Evolutionary conservation across 1,140 invertebrate genomes (phyloP).

Genomic region (Acromyrmex echinatior): DNA sequence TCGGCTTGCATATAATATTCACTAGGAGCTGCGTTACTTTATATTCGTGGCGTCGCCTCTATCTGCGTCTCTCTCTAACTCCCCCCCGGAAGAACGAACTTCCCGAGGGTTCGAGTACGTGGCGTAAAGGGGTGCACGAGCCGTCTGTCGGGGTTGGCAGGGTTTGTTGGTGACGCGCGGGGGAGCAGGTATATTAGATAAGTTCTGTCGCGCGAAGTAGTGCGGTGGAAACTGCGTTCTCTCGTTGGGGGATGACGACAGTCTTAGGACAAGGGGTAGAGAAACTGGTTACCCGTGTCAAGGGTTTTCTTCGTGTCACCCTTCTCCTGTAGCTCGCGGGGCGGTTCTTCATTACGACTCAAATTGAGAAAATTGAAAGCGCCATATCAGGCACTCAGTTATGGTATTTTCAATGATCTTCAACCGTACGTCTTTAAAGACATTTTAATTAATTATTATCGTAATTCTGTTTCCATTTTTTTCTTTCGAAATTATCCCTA

Average conservation of each 20-base stretch:
- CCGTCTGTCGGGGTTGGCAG: conserved; percentile 50
- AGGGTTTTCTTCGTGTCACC: conserved; percentile 75
- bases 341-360: conserved; percentile 80
- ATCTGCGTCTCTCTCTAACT: conserved; percentile 49
- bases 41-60: conserved; percentile 68
- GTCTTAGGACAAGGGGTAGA: conserved; percentile 63
- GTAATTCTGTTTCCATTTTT: neutral
- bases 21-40: conserved; percentile 68
- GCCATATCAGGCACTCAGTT: conserved; percentile 41
- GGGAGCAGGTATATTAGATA: conserved; percentile 80
- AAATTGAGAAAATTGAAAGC: conserved; percentile 84
- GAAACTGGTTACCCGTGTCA: conserved; percentile 72
- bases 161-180: conserved; percentile 67
- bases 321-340: conserved; percentile 65
- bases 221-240: conserved; percentile 74
- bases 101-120: conserved; percentile 71
- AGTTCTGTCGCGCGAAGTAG: conserved; percentile 78
- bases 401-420: conserved; percentile 26
- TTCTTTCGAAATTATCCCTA: neutral
- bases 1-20: conserved; percentile 70
- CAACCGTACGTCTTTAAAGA: neutral
- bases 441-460: conserved; percentile 32
- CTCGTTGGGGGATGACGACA: conserved; percentile 65
- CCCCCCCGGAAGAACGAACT: conserved; percentile 65
- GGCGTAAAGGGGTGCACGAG: conserved; percentile 67